These are phyloP conservation scores for Sinocyclocheilus maitianheensis DNA, from an alignment of 2,113 vertebrate genomes.

Conservation along the genomic window DNA sequence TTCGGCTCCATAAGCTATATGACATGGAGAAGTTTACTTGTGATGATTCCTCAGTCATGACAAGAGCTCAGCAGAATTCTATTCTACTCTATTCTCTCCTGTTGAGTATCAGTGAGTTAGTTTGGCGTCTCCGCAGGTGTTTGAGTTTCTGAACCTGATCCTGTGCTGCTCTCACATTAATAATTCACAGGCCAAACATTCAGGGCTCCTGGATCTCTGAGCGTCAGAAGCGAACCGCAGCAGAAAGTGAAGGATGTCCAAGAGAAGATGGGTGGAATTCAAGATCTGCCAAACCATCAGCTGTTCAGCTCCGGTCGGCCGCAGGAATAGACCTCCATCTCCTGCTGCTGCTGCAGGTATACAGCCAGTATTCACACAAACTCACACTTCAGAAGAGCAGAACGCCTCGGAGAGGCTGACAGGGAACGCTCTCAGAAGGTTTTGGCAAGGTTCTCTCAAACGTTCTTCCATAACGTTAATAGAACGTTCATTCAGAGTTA, in stretches of 20 bases:
- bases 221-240: neutral
- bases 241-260: conserved; percentile 75
- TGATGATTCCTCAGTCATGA: no score
- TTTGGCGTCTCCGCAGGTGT: neutral
- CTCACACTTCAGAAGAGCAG: neutral
- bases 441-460: no score
- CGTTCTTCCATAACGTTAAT: no score
- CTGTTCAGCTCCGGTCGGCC: conserved; percentile 75
- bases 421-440: no score
- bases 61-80: no score
- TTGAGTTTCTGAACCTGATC: conserved; percentile 3
- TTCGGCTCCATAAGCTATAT: no score
- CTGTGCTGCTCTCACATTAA: conserved; percentile 76
- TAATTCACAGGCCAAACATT: conserved; percentile 83
- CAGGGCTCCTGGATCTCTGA: neutral
- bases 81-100: no score
- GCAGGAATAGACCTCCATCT: conserved; percentile 70
- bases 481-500: no score
- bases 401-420: neutral
- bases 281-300: conserved; percentile 86
- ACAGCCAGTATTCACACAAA: no score
- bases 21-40: no score
- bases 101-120: neutral
- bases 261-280: conserved; percentile 82
- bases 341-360: conserved; percentile 10